Conservation (phyloP, 2,113 vertebrate genomes). For the Formicarius rufipectus region DNA sequence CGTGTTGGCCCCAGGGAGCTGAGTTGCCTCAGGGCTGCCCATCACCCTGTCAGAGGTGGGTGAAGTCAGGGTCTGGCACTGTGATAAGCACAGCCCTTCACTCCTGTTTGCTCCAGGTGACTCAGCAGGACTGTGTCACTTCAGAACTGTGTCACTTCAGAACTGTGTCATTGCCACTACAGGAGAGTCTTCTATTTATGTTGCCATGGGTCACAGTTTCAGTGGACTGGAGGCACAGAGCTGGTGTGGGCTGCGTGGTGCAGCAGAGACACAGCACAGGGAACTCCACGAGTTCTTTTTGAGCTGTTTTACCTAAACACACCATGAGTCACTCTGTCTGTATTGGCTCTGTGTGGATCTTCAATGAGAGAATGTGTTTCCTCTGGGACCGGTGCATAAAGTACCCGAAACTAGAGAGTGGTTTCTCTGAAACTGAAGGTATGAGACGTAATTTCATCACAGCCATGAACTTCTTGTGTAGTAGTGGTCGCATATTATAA, state of each 20-base stretch:
- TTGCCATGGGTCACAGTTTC: not conserved
- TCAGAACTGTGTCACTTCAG: too few relatives aligned
- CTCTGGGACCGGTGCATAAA: not conserved
- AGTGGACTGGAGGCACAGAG: not conserved
- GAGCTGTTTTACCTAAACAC: not conserved
- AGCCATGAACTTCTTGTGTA: not conserved
- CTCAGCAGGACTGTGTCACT: not conserved
- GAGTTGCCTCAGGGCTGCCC: not conserved
- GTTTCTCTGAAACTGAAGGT: conserved; percentile 7
- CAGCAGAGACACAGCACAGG: not conserved
- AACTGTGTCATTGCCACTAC: not conserved
- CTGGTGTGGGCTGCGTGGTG: not conserved
- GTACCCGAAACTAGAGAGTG: not conserved
- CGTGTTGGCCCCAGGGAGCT: not conserved
- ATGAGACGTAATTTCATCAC: not conserved
- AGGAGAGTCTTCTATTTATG: not conserved
- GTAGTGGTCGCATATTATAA: not conserved
- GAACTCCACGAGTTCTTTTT: not conserved
- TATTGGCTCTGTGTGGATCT: not conserved
- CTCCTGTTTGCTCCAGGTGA: not conserved
- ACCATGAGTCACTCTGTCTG: not conserved
- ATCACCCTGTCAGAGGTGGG: not conserved
- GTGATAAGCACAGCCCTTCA: not conserved
- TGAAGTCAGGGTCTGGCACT: not conserved
- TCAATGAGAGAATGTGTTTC: not conserved